Conservation (phyloP, 2,888 invertebrate genomes). For the Phytoseiulus persimilis region DNA sequence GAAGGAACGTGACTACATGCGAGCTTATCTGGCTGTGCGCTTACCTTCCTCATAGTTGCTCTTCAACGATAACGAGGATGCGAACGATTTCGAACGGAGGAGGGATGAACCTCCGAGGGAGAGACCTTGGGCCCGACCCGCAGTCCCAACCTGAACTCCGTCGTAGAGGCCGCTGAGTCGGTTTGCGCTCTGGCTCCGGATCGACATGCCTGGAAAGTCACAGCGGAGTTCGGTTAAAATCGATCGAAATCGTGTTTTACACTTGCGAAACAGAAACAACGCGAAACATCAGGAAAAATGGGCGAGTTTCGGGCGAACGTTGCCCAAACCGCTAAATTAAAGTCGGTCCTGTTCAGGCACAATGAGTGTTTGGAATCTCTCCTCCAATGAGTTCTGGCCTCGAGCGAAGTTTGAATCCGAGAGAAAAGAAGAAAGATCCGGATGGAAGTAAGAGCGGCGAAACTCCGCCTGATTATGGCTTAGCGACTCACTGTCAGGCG, state of each 20-base stretch:
- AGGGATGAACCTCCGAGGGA: slow-evolving; percentile 18
- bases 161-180: slow-evolving; percentile 26
- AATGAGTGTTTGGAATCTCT: too few relatives aligned
- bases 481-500: background rate
- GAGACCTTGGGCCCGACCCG: background rate
- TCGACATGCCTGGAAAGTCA: slow-evolving; percentile 25
- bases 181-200: slow-evolving; percentile 18
- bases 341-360: too few relatives aligned
- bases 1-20: too few relatives aligned
- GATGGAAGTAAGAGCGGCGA: too few relatives aligned
- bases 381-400: too few relatives aligned
- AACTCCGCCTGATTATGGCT: background rate
- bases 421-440: too few relatives aligned
- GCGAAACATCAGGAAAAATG: too few relatives aligned
- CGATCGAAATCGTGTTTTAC: background rate
- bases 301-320: too few relatives aligned
- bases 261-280: too few relatives aligned
- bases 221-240: background rate
- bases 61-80: slow-evolving; percentile 9
- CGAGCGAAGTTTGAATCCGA: too few relatives aligned
- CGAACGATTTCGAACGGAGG: slow-evolving; percentile 17
- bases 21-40: too few relatives aligned
- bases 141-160: background rate
- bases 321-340: too few relatives aligned
- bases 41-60: slow-evolving; percentile 32